Evolutionary conservation across 2,888 invertebrate species (phyloP).

Genomic region (Dolichopus griseipennis): DNA sequence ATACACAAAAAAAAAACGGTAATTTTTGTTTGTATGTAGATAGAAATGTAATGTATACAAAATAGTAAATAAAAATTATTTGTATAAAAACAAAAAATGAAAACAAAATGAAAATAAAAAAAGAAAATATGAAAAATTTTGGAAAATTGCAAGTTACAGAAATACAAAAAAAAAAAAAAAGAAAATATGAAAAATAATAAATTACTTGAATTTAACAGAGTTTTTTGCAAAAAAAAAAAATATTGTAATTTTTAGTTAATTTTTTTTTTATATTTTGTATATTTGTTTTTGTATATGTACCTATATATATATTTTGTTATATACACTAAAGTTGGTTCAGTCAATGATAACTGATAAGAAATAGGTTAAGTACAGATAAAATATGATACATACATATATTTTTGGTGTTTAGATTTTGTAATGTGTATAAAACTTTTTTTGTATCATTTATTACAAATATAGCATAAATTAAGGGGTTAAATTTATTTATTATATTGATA

Average conservation of each 20-base stretch:
- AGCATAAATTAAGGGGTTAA: too few species aligned
- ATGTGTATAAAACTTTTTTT: too few species aligned
- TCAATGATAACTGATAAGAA: background rate
- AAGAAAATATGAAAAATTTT: too few species aligned
- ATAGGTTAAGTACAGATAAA: conserved; percentile 3
- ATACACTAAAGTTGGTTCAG: background rate
- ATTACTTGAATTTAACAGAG: too few species aligned
- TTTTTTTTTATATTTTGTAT: background rate
- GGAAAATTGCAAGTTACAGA: background rate
- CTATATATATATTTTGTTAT: background rate
- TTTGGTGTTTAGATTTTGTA: too few species aligned
- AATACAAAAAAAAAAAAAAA: background rate
- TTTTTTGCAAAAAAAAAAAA: too few species aligned
- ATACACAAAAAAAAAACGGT: background rate
- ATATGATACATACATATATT: background rate
- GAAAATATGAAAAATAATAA: background rate
- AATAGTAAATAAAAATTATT: background rate
- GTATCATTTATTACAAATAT: too few species aligned
- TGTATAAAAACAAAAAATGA: background rate
- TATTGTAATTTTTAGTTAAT: background rate
- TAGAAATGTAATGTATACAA: background rate
- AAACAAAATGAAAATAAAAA: too few species aligned
- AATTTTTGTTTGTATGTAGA: background rate
- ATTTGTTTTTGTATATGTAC: too few species aligned
- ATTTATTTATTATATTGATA: too few species aligned